Base-by-base conservation (phyloP, 1,140 invertebrate genomes). In the Goniozus legneri region DNA sequence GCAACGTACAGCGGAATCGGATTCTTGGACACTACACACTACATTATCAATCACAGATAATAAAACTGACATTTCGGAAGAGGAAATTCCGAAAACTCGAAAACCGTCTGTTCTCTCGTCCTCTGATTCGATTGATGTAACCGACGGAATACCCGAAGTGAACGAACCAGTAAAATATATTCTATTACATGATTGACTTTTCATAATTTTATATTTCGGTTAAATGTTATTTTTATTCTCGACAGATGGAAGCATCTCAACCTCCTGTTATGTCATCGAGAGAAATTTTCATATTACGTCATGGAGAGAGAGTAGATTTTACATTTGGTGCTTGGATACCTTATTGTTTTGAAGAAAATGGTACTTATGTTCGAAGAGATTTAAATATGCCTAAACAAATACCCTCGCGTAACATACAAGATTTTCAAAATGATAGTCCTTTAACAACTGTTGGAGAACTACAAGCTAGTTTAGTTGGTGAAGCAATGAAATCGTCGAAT, bases 271-370 rank as follows among this genome's bases (percentile, higher is more conserved):
- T 31, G 41, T 50, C 60, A 10, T 67, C 67, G 0, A 69, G 85
- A 22, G 79, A 84, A 58, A 74, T 92, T 14, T 88, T 87, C 63
- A 82, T 93, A 16, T 85, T 91, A 75, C 78, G 93, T 1, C 91
- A 94, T 71, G 91, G 89, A 8, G 92, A 96, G 74, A 76, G 93
- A 22, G 84, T 95, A 2, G 92, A 97, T 74, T 93, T 95, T 59
- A 92, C 91, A 0, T 94, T 95, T 65, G 90, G 91, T 14, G 77
- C 80, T 8, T 96, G 92, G 92, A 86, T 91, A 41, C 85, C 86
- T 0, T 87, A 84, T 65, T 92, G 90, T 63, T 95, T 94, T 67
- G 88, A 94, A 76, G 77, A 85, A 40, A 76, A 84, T 50, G 89
- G 87, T 64, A 80, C 71, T 16, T 95, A 95, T 60, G 72, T 84